Evolutionary conservation across 2,113 vertebrate genomes (phyloP), one percentile per base, ranked within the genome.

Genomic region (Microcebus tavaratra): DNA sequence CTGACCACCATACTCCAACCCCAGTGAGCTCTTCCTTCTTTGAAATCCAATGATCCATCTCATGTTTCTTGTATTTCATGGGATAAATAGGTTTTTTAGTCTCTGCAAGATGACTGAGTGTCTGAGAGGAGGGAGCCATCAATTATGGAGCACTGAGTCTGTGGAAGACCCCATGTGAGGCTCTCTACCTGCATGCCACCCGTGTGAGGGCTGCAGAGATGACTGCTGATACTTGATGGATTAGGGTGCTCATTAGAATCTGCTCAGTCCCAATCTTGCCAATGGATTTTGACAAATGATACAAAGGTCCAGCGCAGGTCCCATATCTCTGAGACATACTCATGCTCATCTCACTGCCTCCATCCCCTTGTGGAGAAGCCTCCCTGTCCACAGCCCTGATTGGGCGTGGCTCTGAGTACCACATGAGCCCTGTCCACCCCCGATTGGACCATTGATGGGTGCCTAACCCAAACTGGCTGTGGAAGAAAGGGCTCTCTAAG

Each of bases 291-390:
- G 17, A 81, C 48, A 48, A 88, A 85, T 89, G 23, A 75, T 25
- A 34, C 6, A 3, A 48, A 91, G n/a, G 3, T 61, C 34, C 53
- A 31, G 29, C 57, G 75, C 42, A 79, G 72, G 29, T 29, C 48
- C 39, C 27, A 23, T 4, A 42, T 12, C 0, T n/a, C 6, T n/a
- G 83, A 27, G 1, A 50, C 4, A 7, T 3, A 18, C 4, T 48
- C 31, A 53, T 29, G 11, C 53, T 27, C 42, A 27, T 75, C 31
- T 73, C 3, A 10, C 36, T 11, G 1, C 8, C 45, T 8, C 17
- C n/a, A 18, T 8, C 3, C 42, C 31, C 27, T 42, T 63, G 45
- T 36, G 78, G 14, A 96, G n/a, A 90, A 61, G 85, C 17, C 45
- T 9, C 36, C 21, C 34, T 53, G 8, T 31, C 61, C 61, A 50